These are phyloP conservation scores for Oceanites oceanicus DNA, from an alignment of 2,113 vertebrate species.

Conservation along the genomic window DNA sequence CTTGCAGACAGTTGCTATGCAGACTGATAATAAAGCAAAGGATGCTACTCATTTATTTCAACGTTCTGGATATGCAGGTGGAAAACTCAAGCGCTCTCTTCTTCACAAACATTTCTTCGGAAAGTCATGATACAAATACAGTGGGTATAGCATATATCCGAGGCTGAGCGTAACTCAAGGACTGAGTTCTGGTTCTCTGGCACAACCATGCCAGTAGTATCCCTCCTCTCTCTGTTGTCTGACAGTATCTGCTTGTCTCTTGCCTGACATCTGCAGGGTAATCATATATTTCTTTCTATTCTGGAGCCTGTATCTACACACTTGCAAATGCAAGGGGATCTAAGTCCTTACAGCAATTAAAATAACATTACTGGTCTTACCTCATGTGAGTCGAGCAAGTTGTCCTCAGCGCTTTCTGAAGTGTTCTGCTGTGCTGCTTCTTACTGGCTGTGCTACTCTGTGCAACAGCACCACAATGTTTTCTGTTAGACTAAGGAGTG, in stretches of 20 bases:
- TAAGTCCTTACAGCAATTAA: background rate
- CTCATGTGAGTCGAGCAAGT: background rate
- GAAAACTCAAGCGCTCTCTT: background rate
- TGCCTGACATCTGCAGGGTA: background rate
- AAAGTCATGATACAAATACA: background rate
- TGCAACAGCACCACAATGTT: background rate
- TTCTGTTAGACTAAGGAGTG: background rate
- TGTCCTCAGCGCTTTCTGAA: background rate
- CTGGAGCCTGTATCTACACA: background rate
- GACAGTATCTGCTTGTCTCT: background rate
- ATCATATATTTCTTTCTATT: background rate
- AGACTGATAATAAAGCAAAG: background rate
- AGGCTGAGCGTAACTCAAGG: background rate
- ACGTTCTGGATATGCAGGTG: rapidly evolving
- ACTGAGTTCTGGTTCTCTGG: background rate
- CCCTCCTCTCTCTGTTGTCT: background rate
- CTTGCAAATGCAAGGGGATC: background rate
- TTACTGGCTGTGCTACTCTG: background rate
- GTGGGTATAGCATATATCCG: background rate
- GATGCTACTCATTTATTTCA: background rate
- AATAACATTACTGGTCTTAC: background rate
- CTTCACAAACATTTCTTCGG: background rate
- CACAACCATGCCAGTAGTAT: background rate
- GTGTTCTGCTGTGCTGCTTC: background rate
- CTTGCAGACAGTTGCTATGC: background rate